A percentile compares a stretch with the other conserved stretches of the same genome.
These are phyloP conservation scores for Porites evermanni DNA, from an alignment of 92 coral and sea anemone species.

Conservation along the genomic window DNA sequence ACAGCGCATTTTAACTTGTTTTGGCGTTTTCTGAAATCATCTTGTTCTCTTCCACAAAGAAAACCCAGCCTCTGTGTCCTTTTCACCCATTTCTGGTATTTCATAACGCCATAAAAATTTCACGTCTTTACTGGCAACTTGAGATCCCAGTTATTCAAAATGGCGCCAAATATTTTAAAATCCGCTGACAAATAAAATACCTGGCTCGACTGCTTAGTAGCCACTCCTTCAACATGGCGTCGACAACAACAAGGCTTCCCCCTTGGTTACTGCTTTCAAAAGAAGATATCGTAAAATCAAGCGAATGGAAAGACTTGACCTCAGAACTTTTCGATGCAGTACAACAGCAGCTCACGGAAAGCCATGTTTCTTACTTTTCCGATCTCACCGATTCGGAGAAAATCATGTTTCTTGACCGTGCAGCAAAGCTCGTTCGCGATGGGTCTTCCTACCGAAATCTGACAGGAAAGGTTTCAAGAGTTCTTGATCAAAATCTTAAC, in stretches of 20 bases:
- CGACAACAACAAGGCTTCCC: slow-evolving; percentile 46
- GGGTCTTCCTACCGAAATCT: slow-evolving; percentile 65
- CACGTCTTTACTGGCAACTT: too few species aligned
- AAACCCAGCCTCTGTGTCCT: background rate
- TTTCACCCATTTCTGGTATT: background rate
- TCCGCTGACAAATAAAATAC: slow-evolving; percentile 54
- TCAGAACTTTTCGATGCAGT: slow-evolving; percentile 84
- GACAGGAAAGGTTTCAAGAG: slow-evolving; percentile 64
- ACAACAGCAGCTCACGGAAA: slow-evolving; percentile 87
- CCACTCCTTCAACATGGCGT: slow-evolving; percentile 73
- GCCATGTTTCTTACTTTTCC: slow-evolving; percentile 80
- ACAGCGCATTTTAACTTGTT: slow-evolving; percentile 87
- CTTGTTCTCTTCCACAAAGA: background rate
- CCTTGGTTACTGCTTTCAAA: slow-evolving; percentile 80
- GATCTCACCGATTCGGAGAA: slow-evolving; percentile 88
- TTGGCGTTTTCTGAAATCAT: slow-evolving; percentile 4
- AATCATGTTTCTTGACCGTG: slow-evolving; percentile 84
- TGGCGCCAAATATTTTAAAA: slow-evolving; percentile 76
- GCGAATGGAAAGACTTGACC: slow-evolving; percentile 80
- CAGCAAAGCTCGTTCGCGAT: slow-evolving; percentile 76
- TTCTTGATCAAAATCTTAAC: slow-evolving; percentile 77
- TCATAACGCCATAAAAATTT: background rate
- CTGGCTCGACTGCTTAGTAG: slow-evolving; percentile 57
- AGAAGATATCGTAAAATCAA: slow-evolving; percentile 70
- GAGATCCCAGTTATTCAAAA: slow-evolving; percentile 57